Evolutionary conservation across 2,888 invertebrate species (phyloP).

Genomic region (Mesoligia furuncula): DNA sequence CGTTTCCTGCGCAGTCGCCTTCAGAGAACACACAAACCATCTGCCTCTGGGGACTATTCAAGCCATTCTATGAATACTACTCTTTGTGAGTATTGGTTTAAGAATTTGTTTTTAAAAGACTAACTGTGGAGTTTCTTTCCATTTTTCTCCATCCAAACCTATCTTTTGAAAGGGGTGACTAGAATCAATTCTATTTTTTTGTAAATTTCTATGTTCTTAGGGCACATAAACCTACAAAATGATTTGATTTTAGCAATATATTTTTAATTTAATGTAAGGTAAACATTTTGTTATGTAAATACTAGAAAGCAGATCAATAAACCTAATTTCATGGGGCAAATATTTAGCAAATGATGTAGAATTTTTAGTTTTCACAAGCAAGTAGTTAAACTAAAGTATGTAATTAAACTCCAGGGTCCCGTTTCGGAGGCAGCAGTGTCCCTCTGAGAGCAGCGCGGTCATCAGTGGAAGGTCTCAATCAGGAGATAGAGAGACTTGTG

Average conservation of each 20-base stretch:
- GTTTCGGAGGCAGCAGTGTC: constrained; percentile 85
- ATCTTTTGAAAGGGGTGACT: neutral
- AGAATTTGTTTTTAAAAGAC: neutral
- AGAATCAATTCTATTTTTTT: too few species aligned
- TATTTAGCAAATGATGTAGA: neutral
- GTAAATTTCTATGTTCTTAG: neutral
- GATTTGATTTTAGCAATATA: neutral
- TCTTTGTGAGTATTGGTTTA: constrained; percentile 80
- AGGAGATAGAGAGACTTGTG: constrained; percentile 95
- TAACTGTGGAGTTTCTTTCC: neutral
- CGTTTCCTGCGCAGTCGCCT: constrained; percentile 87
- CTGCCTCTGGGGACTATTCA: constrained; percentile 84
- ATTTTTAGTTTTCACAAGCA: neutral
- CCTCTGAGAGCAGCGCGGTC: constrained; percentile 93
- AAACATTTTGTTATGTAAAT: neutral
- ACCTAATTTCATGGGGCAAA: too few species aligned
- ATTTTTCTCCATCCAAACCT: neutral
- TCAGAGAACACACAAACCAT: constrained; percentile 84
- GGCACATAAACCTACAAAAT: neutral
- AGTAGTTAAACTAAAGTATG: neutral
- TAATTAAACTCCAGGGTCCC: constrained; percentile 79
- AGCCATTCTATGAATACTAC: constrained; percentile 86
- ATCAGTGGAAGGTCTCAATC: constrained; percentile 96
- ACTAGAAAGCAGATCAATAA: neutral
- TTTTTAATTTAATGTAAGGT: neutral